Evolutionary conservation across 2,113 vertebrate genomes (phyloP).

Genomic region (Festucalex cinctus): DNA sequence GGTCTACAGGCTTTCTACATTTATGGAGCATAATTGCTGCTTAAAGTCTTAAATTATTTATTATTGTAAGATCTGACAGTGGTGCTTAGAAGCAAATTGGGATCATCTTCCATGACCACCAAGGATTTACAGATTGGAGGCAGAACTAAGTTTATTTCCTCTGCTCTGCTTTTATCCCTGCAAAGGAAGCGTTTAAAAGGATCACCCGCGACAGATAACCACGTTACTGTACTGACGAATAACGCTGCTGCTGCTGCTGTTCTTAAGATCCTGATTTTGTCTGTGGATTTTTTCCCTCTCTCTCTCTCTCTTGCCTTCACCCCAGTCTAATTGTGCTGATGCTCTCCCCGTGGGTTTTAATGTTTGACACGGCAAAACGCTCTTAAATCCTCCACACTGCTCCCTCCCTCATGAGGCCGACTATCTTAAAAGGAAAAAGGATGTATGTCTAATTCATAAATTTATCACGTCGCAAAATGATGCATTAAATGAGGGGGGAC

Average conservation of each 20-base stretch:
- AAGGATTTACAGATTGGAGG: slow-evolving; percentile 81
- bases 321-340: slow-evolving; percentile 76
- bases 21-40: slow-evolving; percentile 77
- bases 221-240: slow-evolving; percentile 76
- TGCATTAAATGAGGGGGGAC: slow-evolving; percentile 79
- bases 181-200: slow-evolving; percentile 81
- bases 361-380: slow-evolving; percentile 79
- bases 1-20: slow-evolving; percentile 72
- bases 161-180: slow-evolving; percentile 77
- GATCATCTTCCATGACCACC: slow-evolving; percentile 83
- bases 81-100: slow-evolving; percentile 80
- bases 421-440: slow-evolving; percentile 77
- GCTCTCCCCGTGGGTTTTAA: slow-evolving; percentile 78
- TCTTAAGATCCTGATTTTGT: slow-evolving; percentile 75
- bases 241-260: slow-evolving; percentile 49
- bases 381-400: slow-evolving; percentile 76
- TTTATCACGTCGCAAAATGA: slow-evolving; percentile 79
- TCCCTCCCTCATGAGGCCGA: slow-evolving; percentile 68
- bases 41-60: slow-evolving; percentile 81
- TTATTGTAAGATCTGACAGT: slow-evolving; percentile 80
- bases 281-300: slow-evolving; percentile 49
- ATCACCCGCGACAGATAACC: slow-evolving; percentile 80
- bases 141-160: slow-evolving; percentile 83
- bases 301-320: slow-evolving; percentile 57
- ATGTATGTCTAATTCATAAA: slow-evolving; percentile 81